Evolutionary conservation across 2,113 vertebrate species (phyloP).

Genomic region (Carlito syrichta): DNA sequence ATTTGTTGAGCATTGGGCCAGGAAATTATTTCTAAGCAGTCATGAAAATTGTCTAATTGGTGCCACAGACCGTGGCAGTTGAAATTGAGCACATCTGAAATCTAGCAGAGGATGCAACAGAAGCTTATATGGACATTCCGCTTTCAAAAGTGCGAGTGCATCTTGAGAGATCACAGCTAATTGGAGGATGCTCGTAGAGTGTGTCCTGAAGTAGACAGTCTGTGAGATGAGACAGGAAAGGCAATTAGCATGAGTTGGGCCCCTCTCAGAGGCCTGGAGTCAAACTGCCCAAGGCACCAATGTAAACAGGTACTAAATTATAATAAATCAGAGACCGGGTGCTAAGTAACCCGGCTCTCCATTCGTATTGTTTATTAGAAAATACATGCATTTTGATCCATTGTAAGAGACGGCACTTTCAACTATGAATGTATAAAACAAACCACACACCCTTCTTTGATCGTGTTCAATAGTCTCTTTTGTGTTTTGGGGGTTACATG

Average conservation of each 20-base stretch:
- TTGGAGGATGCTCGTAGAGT: fast-evolving
- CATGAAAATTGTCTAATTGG: background rate
- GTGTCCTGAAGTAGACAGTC: background rate
- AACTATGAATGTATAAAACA: background rate
- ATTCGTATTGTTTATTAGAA: background rate
- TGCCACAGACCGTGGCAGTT: fast-evolving
- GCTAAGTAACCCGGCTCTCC: background rate
- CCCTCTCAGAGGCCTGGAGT: background rate
- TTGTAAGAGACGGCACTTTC: background rate
- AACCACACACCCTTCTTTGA: fast-evolving
- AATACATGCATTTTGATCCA: background rate
- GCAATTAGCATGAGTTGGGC: background rate
- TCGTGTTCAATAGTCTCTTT: fast-evolving
- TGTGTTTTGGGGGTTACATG: background rate
- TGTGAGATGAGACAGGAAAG: background rate
- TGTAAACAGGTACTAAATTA: background rate
- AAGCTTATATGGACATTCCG: background rate
- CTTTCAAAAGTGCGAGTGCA: background rate
- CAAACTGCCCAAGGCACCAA: background rate
- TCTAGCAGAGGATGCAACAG: background rate
- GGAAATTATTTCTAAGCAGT: background rate
- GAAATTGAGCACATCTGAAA: background rate
- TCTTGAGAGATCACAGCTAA: background rate
- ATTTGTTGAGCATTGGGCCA: background rate
- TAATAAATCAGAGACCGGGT: background rate